These are phyloP conservation scores for Coryphaenoides rupestris DNA, from an alignment of 2,113 vertebrate genomes.

Conservation along the genomic window DNA sequence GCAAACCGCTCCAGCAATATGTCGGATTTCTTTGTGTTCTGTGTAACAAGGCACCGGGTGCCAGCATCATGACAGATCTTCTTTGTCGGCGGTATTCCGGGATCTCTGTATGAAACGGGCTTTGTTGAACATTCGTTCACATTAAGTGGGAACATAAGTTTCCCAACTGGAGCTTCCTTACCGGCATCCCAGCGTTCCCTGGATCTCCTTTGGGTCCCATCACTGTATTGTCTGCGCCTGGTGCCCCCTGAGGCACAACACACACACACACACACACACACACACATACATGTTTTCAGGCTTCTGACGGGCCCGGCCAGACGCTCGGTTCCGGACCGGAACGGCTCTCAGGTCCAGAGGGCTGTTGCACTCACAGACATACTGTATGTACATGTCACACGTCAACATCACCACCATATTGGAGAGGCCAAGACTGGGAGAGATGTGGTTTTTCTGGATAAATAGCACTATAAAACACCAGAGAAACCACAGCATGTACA, in stretches of 20 bases:
- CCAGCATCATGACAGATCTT: too few relatives aligned
- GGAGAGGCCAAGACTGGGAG: not conserved
- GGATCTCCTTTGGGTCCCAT: constrained; percentile 73
- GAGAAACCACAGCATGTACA: too few relatives aligned
- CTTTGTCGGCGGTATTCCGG: too few relatives aligned
- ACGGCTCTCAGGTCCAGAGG: not conserved
- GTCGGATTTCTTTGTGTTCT: too few relatives aligned
- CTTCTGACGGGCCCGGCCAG: not conserved
- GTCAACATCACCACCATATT: not conserved
- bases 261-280: not conserved
- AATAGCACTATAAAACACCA: too few relatives aligned
- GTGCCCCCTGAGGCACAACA: constrained; percentile 68
- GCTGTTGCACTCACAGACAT: not conserved
- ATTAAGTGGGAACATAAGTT: not conserved
- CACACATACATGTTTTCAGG: not conserved
- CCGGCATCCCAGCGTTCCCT: constrained; percentile 73
- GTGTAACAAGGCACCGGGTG: too few relatives aligned
- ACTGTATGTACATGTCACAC: too few relatives aligned
- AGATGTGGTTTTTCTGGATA: too few relatives aligned
- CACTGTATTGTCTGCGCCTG: constrained; percentile 65
- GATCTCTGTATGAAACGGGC: too few relatives aligned
- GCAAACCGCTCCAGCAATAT: too few relatives aligned
- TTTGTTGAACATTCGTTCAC: not conserved
- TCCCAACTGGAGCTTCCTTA: constrained; percentile 35
- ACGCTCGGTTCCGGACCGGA: not conserved